A percentile compares a stretch with the other conserved stretches of the same genome.
These are phyloP conservation scores for Allacma fusca DNA, from an alignment of 2,888 invertebrate species.

Conservation along the genomic window DNA sequence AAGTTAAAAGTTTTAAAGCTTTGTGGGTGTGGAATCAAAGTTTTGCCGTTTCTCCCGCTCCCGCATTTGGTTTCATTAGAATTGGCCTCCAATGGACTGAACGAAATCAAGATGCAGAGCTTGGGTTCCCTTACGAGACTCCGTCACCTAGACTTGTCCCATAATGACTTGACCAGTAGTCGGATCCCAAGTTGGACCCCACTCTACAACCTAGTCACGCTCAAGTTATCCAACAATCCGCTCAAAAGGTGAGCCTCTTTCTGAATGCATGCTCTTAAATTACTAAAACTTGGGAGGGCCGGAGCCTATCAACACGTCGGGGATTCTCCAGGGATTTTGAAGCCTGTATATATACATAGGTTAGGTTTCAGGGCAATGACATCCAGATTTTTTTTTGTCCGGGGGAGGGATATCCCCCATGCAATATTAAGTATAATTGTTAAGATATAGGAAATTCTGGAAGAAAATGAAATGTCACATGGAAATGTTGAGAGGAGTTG, in stretches of 20 bases:
- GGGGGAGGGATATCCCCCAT: no score
- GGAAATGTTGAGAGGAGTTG: no score
- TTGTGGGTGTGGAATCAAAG: constrained; percentile 78
- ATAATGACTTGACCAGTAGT: constrained; percentile 78
- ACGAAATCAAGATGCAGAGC: constrained; percentile 75
- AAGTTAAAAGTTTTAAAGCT: constrained; percentile 80
- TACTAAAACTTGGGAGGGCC: no score
- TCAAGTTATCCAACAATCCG: constrained; percentile 85
- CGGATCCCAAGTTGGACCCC: constrained; percentile 79
- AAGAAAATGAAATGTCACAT: no score
- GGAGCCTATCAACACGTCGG: no score
- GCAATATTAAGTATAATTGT: no score
- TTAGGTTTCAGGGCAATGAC: no score
- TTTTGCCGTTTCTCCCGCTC: constrained; percentile 77
- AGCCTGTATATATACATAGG: no score
- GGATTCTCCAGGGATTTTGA: no score
- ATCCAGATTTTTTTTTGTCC: no score
- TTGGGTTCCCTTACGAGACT: constrained; percentile 70
- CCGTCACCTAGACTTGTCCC: constrained; percentile 77
- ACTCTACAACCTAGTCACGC: constrained; percentile 75
- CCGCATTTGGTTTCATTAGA: constrained; percentile 75
- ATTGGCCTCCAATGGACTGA: constrained; percentile 79
- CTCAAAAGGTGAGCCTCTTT: constrained; percentile 66
- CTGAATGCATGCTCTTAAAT: not conserved
- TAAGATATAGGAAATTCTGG: no score